Conservation (phyloP, 2,797 vertebrate genomes). For the Scyliorhinus canicula region DNA sequence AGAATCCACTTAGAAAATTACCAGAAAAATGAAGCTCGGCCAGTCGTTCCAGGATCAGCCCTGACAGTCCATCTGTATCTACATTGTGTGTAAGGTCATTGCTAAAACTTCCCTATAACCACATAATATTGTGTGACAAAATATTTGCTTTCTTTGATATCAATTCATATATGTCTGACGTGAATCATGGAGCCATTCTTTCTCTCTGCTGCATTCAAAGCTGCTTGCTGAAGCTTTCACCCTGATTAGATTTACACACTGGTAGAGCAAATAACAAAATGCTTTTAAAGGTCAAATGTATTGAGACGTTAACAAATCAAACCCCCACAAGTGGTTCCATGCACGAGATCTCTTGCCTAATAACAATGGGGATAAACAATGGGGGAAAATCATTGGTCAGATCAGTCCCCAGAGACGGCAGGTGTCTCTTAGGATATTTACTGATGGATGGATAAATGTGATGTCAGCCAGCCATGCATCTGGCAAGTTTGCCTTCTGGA, state of each 20-base stretch:
- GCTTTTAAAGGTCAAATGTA: background rate
- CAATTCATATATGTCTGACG: background rate
- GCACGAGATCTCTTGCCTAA: background rate
- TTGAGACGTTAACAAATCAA: background rate
- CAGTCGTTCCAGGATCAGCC: background rate
- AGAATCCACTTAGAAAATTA: background rate
- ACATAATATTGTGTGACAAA: background rate
- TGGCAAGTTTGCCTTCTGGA: slow-evolving; percentile 11
- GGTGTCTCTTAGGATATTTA: background rate
- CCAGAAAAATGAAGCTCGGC: background rate
- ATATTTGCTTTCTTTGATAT: background rate
- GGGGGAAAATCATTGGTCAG: background rate
- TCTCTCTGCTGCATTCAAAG: background rate
- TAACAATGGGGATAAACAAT: background rate
- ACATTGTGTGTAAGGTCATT: too few species aligned
- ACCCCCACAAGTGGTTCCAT: background rate
- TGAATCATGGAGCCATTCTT: background rate
- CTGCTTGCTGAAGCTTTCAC: background rate
- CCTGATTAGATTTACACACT: background rate
- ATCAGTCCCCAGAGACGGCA: background rate
- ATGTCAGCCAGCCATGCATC: background rate
- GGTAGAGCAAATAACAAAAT: background rate
- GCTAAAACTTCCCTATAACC: too few species aligned
- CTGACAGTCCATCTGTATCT: too few species aligned
- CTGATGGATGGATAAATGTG: background rate